Evolutionary conservation across 1,140 invertebrate genomes (phyloP), one percentile per base, ranked within the genome.

Genomic region (Cepaea nemoralis): DNA sequence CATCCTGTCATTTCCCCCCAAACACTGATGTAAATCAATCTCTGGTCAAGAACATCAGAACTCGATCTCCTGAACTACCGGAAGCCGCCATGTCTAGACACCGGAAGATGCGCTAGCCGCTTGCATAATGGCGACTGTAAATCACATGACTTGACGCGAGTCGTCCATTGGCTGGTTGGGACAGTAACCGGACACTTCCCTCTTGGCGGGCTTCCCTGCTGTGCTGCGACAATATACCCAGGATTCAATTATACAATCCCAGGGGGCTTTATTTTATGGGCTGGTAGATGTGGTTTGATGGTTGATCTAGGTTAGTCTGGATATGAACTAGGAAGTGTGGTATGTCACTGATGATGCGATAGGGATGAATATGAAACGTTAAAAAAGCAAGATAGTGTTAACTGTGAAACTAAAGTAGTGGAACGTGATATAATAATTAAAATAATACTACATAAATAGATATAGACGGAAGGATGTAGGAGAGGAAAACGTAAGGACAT

Each of bases 41-140:
- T 22, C 50, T 55, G 50, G 50, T 55, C 50, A 55, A 55, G 50
- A 3, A 24, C 19, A 55, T 55, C 50, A 8, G n/a, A 55, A 55
- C n/a, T 24, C n/a, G 50, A 55, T 55, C 50, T 24, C 59, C 10
- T 27, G 59, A 31, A 27, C 35, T 5, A 40, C 69, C 37, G 69
- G 69, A 70, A 70, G 69, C 37, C 40, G 22, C 12, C 35, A 31
- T 24, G 33, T 70, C 35, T 70, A 42, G 27, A 39, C 40, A 70
- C 69, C 37, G 37, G 69, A 70, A 70, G 69, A 70, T 70, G 37
- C 37, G 69, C 69, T 42, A 70, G 69, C 37, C 40, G 27, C 69
- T 70, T 70, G 69, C 69, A 31, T 37, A n/a, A 70, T 63, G 59
- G 27, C 27, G 8, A 10, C 33, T 6, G n/a, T 27, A 63, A 63